Conservation (phyloP, 2,888 invertebrate species). For the Phaonia tiefii region DNA sequence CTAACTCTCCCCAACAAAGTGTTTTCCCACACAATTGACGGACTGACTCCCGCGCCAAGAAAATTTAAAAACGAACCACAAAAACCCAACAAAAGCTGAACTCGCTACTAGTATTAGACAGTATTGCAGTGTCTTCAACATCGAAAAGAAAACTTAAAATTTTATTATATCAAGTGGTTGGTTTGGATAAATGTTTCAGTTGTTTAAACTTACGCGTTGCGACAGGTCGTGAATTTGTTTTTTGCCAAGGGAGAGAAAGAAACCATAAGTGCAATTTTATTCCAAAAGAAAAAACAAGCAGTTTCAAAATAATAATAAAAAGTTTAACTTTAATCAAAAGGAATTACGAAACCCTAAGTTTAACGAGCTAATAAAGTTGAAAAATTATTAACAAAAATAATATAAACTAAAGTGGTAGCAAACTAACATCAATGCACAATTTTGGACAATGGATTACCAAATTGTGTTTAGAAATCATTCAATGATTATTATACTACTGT, state of each 20-base stretch:
- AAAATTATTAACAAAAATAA: neutral
- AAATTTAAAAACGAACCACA: constrained; percentile 1
- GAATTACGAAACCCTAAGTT: constrained; percentile 6
- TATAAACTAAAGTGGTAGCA: neutral
- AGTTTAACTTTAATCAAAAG: neutral
- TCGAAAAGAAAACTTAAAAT: constrained; percentile 49
- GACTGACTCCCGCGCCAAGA: constrained; percentile 30
- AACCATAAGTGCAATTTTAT: constrained; percentile 20
- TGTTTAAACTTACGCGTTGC: constrained; percentile 71
- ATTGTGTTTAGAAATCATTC: constrained; percentile 60
- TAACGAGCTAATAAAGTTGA: neutral
- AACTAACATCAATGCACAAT: constrained; percentile 63
- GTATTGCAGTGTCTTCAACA: neutral
- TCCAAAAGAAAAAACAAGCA: neutral
- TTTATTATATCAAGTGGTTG: constrained; percentile 72
- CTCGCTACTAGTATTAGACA: no score
- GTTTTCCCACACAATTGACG: constrained; percentile 16
- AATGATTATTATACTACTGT: constrained; percentile 50
- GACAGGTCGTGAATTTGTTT: constrained; percentile 59
- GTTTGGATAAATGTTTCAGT: constrained; percentile 72
- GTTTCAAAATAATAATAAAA: neutral
- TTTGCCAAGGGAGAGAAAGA: constrained; percentile 21
- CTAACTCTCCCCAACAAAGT: constrained; percentile 11
- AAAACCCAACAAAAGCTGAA: constrained; percentile 11
- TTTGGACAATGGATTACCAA: constrained; percentile 70